Evolutionary conservation across 1,140 invertebrate genomes (phyloP).

Genomic region (Dendroctonus ponderosae): DNA sequence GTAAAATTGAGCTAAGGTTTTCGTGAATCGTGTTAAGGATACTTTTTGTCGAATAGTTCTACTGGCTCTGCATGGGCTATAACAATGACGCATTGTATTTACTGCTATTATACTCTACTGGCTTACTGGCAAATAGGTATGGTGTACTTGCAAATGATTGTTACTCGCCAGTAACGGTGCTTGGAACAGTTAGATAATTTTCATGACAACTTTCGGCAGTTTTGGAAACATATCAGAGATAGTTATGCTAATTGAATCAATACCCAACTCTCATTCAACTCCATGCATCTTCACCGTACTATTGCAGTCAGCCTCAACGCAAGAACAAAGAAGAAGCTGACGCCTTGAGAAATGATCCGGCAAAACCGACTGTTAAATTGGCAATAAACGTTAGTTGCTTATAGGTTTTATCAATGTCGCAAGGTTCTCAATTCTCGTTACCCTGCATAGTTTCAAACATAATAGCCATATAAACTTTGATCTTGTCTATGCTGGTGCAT

Average conservation of each 20-base stretch:
- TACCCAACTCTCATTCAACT: no score
- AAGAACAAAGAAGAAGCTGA: no score
- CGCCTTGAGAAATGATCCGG: no score
- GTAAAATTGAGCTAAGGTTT: conserved; percentile 9
- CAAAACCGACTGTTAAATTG: no score
- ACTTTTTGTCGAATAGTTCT: conserved; percentile 3
- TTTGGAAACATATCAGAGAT: not conserved
- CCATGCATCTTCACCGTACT: no score
- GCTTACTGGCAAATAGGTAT: conserved; percentile 9
- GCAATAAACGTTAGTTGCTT: no score
- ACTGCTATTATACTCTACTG: conserved; percentile 9
- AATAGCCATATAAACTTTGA: conserved; percentile 17
- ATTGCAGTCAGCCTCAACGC: no score
- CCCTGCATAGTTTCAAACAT: conserved; percentile 5
- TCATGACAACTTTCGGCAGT: conserved; percentile 20
- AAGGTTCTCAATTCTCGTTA: not conserved
- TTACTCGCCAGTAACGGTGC: conserved; percentile 11
- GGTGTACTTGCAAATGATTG: conserved; percentile 9
- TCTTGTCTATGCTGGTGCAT: conserved; percentile 22
- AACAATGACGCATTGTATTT: conserved; percentile 5
- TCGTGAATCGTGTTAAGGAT: conserved; percentile 17
- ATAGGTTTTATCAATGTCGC: not conserved
- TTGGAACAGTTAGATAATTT: conserved; percentile 21
- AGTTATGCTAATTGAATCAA: no score
- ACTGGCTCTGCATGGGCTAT: not conserved